A percentile compares a stretch with the other conserved stretches of the same genome.
Conservation (phyloP, 2,888 invertebrate genomes). For the Portevinia maculata region DNA sequence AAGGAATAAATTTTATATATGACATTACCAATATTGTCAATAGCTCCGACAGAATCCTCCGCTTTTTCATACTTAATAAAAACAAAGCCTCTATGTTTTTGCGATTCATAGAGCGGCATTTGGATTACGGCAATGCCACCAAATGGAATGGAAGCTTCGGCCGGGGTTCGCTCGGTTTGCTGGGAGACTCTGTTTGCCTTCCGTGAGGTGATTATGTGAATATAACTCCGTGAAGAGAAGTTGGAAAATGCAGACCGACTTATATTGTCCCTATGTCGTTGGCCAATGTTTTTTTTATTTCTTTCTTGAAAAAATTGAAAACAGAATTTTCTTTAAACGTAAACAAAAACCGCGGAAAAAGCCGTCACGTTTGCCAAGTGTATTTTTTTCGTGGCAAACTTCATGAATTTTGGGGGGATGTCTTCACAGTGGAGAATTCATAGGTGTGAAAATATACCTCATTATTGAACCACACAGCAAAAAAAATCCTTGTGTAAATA, state of each 20-base stretch:
- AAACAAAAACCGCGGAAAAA: slow-evolving; percentile 36
- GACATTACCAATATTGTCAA: slow-evolving; percentile 97
- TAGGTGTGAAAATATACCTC: too few species aligned
- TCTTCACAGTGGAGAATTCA: not conserved
- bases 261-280: slow-evolving; percentile 92
- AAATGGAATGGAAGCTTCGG: slow-evolving; percentile 98
- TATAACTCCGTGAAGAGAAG: too few species aligned
- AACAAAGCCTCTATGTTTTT: slow-evolving; percentile 99
- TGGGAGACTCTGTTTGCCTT: too few species aligned
- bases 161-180: too few species aligned
- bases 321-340: slow-evolving; percentile 42
- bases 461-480: too few species aligned
- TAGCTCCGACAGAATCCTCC: slow-evolving; percentile 99
- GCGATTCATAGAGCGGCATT: slow-evolving; percentile 96
- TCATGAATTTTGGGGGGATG: not conserved
- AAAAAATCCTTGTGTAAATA: too few species aligned
- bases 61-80: slow-evolving; percentile 98
- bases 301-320: not conserved
- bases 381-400: too few species aligned
- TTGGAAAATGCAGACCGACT: too few species aligned
- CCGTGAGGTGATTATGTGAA: too few species aligned
- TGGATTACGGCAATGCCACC: slow-evolving; percentile 99
- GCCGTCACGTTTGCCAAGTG: slow-evolving; percentile 4
- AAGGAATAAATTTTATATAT: not conserved
- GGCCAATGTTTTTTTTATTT: slow-evolving; percentile 82